Percentiles rank a stretch among this genome's conserved stretches.
These are phyloP conservation scores for Gorsachius magnificus DNA, from an alignment of 2,797 vertebrate genomes.

Conservation along the genomic window DNA sequence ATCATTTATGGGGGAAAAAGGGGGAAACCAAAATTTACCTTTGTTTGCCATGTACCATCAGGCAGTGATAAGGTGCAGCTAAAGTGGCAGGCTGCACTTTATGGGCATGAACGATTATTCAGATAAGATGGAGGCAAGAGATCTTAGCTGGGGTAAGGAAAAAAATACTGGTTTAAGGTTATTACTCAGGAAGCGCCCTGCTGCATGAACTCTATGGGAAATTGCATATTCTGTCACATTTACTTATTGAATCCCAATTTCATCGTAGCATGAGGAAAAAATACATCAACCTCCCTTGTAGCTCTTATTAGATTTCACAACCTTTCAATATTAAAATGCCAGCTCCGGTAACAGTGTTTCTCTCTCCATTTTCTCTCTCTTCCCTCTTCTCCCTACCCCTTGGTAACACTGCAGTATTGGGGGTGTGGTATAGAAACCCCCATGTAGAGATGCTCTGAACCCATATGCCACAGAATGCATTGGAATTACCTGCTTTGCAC, in stretches of 20 bases:
- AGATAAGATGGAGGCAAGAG: constrained; percentile 71
- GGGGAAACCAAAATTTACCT: constrained; percentile 39
- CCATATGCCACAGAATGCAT: background rate
- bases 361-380: constrained; percentile 55
- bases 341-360: constrained; percentile 62
- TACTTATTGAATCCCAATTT: constrained; percentile 80
- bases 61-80: constrained; percentile 67
- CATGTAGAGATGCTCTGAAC: background rate
- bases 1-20: constrained; percentile 58
- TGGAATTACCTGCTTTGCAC: background rate
- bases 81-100: constrained; percentile 68
- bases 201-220: constrained; percentile 73
- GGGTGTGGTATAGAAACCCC: background rate
- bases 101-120: constrained; percentile 69
- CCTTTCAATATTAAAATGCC: constrained; percentile 82
- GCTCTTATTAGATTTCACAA: constrained; percentile 81
- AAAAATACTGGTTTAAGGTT: constrained; percentile 63
- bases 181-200: constrained; percentile 74
- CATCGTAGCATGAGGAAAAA: constrained; percentile 54
- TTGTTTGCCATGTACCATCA: constrained; percentile 59
- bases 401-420: background rate
- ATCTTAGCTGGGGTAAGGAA: constrained; percentile 4
- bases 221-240: constrained; percentile 82
- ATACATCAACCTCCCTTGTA: constrained; percentile 71
- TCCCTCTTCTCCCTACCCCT: background rate